Base-by-base conservation (phyloP, 2,888 invertebrate genomes). In the Neoaliturus tenellus region DNA sequence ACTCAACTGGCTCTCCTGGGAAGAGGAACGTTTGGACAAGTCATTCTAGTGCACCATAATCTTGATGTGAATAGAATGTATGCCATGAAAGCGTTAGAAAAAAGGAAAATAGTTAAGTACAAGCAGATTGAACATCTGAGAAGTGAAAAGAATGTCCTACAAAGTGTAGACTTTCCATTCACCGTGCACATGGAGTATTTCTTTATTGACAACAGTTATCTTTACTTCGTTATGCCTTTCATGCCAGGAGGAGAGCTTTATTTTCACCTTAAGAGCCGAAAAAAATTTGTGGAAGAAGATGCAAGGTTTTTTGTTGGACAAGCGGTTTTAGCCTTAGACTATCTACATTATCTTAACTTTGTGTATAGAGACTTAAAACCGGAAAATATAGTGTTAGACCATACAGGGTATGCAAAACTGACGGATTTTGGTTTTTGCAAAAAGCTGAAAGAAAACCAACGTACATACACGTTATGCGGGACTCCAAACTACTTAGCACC, bases 341-440 rank as follows among this genome's bases (percentile, higher is more conserved):
- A 98, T 91, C 91, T 99, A 83, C 98, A 99, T 91, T 94, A 93
- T 89, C 94, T 97, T 89, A 95, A 96, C 89, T 91, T 98, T 86
- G 93, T 98, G 80, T 98, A 98, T 90, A 93, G 98, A n/a, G 98
- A 98, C 90, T 91, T 98, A 85, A 98, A 98, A 89, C 98, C 98
- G 0, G 98, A 98, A 91, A 98, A 98, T 90, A 95, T 98, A 85
- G 91, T 98, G 87, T 93, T 98, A 44, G 96, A 97, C 89, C 91
- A 90, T 83, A 92, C 91, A 75, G 98, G 98, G 0, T 98, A 97
- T 89, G 90, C 96, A 20, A 94, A 97, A 92, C 93, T 98, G 81
- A 97, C 98, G 0, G 99, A 99, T 91, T 98, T 98, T 89, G 99
- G 99, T 33, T 99, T 99, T 91, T 96, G 98, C 87, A 99, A 99